Percentiles rank a stretch among this genome's conserved stretches.
Conservation (phyloP, 2,113 vertebrate genomes). For the Struthidea cinerea region DNA sequence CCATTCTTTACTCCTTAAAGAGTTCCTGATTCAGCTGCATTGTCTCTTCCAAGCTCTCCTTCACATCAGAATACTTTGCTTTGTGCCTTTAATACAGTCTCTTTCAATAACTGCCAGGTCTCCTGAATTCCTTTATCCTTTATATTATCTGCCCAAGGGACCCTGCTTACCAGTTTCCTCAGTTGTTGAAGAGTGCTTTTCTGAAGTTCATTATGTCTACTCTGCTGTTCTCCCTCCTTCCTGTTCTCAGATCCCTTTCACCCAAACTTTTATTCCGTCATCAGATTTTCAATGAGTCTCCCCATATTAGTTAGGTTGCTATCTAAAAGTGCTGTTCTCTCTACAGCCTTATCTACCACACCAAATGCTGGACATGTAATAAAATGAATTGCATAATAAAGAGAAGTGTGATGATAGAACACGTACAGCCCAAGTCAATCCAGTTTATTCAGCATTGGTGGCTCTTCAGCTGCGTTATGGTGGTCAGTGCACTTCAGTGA, state of each 20-base stretch:
- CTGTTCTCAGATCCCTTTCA: neutral
- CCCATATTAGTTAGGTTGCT: accelerated
- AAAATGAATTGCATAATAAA: neutral
- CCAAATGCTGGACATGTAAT: neutral
- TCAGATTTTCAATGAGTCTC: neutral
- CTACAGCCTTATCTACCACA: neutral
- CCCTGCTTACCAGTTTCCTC: neutral
- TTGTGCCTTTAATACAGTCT: slow-evolving; percentile 32
- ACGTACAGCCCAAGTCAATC: neutral
- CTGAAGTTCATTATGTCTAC: slow-evolving; percentile 51
- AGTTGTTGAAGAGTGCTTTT: slow-evolving; percentile 21
- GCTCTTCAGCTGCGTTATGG: neutral
- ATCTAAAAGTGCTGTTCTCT: neutral
- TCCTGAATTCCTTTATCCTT: slow-evolving; percentile 37
- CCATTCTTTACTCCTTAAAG: slow-evolving; percentile 7
- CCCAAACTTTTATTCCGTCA: neutral
- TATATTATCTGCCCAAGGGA: neutral
- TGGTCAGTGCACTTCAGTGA: neutral
- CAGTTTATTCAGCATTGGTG: neutral
- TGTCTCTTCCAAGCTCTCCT: neutral
- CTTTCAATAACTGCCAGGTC: slow-evolving; percentile 39
- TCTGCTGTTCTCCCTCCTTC: slow-evolving; percentile 2
- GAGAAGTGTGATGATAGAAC: neutral
- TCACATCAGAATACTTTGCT: neutral
- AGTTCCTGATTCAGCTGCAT: slow-evolving; percentile 17